Conservation (phyloP, 2,797 vertebrate species). For the Monodelphis domestica region DNA sequence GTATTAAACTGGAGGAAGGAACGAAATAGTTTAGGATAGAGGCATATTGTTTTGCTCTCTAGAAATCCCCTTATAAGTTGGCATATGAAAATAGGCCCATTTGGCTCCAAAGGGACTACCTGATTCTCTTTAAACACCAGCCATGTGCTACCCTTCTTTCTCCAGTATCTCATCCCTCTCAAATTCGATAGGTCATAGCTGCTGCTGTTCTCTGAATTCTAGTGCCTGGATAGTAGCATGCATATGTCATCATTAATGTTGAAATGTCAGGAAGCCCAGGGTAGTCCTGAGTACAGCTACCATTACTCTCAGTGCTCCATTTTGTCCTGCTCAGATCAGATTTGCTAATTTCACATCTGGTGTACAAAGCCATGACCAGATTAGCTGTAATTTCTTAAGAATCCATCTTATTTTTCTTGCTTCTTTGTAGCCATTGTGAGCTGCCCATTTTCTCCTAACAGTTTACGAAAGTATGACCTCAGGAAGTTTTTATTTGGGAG, state of each 20-base stretch:
- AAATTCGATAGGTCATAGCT: neutral
- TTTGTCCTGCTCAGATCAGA: neutral
- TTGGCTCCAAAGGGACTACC: neutral
- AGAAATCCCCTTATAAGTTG: neutral
- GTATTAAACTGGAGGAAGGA: constrained; percentile 10
- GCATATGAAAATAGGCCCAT: neutral
- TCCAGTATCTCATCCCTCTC: neutral
- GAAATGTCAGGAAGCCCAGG: neutral
- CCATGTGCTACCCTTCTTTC: neutral
- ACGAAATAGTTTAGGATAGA: neutral
- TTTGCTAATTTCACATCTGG: neutral
- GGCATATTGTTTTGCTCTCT: neutral
- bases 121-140: neutral
- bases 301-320: neutral
- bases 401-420: neutral
- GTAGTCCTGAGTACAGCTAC: neutral
- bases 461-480: neutral
- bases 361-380: neutral
- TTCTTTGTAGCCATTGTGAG: neutral
- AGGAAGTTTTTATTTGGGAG: neutral
- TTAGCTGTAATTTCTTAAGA: neutral
- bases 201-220: neutral
- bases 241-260: neutral
- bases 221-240: neutral
- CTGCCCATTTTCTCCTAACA: neutral